Evolutionary conservation across 2,888 invertebrate species (phyloP), one percentile per base, ranked within the genome.

Genomic region (Philereme vetulata): DNA sequence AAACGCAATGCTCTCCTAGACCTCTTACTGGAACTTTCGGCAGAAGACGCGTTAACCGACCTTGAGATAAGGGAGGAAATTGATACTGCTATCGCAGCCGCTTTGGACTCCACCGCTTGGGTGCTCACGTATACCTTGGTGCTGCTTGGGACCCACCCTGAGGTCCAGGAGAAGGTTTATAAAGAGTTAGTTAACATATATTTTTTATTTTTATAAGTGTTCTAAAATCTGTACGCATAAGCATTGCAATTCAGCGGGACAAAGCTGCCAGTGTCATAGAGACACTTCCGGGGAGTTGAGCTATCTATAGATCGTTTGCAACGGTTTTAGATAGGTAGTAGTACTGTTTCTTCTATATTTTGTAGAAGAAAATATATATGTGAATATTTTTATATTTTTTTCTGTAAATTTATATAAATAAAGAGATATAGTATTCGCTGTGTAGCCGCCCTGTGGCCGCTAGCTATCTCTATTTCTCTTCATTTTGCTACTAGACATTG

Each of bases 51-150:
- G 4, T 40, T 74, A 4, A 66, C 71, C 1, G 72, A 72, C 8
- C 49, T 67, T 9, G 65, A 67, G 50, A 58, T 67, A 0, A 42
- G 56, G 44, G 62, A 65, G 6, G 62, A 65, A 21, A 55, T 64
- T 1, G 56, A 62, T 11, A 64, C 64, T 0, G 11, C 60, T 5
- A 50, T 65, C 0, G 60, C 70, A 7, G 74, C 72, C 1, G 71
- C 68, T 0, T 60, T 69, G 9, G 74, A 75, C 9, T 70, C 74
- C 0, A 67, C 69, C 4, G 62, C 72, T 56, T 66, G 66, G 46
- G 52, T 66, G 5, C 11, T 75, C 5, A 64, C 66, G n/a, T 71
- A 66, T 21, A 56, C 66, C 5, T 59, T 72, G 56, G 59, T 68
- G 52, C 32, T 63, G 36, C 46, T 75, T 0, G 75, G 72, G 8